phyloP scores from a whole-genome alignment of 2,888 invertebrate species.

The Eledone cirrhosa region DNA sequence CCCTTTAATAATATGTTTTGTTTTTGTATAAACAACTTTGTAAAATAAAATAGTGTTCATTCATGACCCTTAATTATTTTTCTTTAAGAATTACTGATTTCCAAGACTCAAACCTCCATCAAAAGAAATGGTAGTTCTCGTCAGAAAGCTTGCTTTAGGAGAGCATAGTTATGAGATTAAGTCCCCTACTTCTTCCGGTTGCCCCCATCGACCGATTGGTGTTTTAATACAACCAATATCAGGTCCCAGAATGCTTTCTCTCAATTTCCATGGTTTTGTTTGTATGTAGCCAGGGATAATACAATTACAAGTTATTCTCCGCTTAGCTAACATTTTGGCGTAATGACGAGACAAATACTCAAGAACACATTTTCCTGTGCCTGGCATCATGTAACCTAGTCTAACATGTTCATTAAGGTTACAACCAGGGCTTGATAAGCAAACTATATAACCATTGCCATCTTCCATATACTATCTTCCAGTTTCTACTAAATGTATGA shows the following conservation, averaged over 20 bases:
- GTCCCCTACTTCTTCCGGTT: background rate
- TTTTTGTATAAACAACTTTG: too few species aligned
- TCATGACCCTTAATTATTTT: too few species aligned
- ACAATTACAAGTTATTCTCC: constrained; percentile 16
- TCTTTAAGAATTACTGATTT: too few species aligned
- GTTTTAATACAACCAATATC: background rate
- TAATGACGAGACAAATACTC: constrained; percentile 26
- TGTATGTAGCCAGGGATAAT: constrained; percentile 12
- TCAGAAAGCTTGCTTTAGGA: constrained; percentile 1
- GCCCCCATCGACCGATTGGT: constrained; percentile 25
- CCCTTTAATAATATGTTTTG: too few species aligned
- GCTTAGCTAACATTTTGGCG: background rate
- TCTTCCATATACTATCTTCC: constrained; percentile 6
- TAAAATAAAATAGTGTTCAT: too few species aligned
- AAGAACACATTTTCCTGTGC: background rate
- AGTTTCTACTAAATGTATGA: constrained; percentile 5
- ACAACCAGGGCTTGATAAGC: constrained; percentile 25
- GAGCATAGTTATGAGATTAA: constrained; percentile 17
- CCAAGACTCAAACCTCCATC: constrained; percentile 18
- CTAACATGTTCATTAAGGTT: background rate
- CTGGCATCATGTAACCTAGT: constrained; percentile 20
- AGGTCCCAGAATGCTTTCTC: background rate
- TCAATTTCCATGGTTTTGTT: constrained; percentile 18
- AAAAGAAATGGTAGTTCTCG: constrained; percentile 16
- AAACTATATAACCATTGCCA: constrained; percentile 4